Base-by-base conservation (phyloP, 2,888 invertebrate species). In the Yponomeuta cagnagella region DNA sequence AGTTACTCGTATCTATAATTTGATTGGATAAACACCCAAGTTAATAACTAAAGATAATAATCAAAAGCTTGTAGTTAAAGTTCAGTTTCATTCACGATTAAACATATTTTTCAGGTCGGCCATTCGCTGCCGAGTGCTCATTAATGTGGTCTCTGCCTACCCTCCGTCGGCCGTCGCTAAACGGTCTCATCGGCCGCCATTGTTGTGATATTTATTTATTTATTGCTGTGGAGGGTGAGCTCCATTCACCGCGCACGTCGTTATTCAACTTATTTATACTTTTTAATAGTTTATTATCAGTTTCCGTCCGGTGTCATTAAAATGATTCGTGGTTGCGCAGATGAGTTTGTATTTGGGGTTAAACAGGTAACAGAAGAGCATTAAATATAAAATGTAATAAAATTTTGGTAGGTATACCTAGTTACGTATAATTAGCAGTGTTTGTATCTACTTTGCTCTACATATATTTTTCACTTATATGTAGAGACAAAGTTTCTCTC, bases 201-300 rank as follows among this genome's bases (percentile, higher is more conserved):
- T 58, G 52, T 58, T 58, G 52, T 58, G 12, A 15, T 58, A 58
- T 58, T 58, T 58, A 58, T 58, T 58, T 58, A 58, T 58, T 58
- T 58, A 58, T 58, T 23, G 52, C 3, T 8, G 52, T 5, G 52
- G 52, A 58, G 52, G 52, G 52, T 15, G 52, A 58, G 15, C 52
- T 15, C 52, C 15, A 15, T 58, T 58, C 52, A 58, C 0, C 10
- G 52, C 52, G 52, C 52, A 58, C 52, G 52, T 15, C 52, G 52
- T 58, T 58, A 58, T 15, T 12, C 15, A 15, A 58, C 63, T 58
- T 15, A 58, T 58, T 58, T 58, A 15, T 12, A 58, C 52, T 58
- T 58, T 58, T 58, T 58, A 58, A 58, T 58, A 9, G 52, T 15
- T 58, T 58, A 58, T 58, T 58, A 15, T 9, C 52, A 12, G 52